Conservation (phyloP, 2,797 vertebrate species). For the Sebastes vulpes region DNA sequence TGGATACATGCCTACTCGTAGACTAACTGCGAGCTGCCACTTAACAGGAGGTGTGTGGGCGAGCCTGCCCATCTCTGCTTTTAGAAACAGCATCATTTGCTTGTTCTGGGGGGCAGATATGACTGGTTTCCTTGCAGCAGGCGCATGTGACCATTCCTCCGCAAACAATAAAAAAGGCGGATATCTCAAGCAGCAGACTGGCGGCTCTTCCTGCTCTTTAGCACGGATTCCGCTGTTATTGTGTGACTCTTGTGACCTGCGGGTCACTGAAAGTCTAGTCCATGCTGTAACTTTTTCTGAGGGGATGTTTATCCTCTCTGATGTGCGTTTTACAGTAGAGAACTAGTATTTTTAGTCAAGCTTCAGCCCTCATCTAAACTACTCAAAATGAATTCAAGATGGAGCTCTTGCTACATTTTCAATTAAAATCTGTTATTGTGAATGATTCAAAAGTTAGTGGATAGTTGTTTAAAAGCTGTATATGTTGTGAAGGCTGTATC, state of each 20-base stretch:
- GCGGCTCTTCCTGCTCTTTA: constrained; percentile 82
- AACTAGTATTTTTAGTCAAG: not conserved
- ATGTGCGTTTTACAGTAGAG: constrained; percentile 13
- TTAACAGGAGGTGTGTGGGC: constrained; percentile 85
- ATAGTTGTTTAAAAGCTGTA: not conserved
- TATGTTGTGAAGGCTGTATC: not conserved
- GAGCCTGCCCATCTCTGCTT: constrained; percentile 80
- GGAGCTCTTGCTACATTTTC: not conserved
- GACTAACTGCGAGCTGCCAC: constrained; percentile 70
- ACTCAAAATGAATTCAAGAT: not conserved
- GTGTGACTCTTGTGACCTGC: constrained; percentile 65
- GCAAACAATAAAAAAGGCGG: constrained; percentile 78
- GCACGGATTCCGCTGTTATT: constrained; percentile 77
- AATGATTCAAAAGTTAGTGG: not conserved
- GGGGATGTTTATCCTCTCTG: constrained; percentile 27
- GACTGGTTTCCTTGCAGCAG: constrained; percentile 77
- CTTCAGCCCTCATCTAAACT: not conserved
- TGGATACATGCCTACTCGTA: constrained; percentile 62
- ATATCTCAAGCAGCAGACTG: constrained; percentile 83
- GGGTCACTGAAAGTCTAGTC: constrained; percentile 51
- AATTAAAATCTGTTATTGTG: not conserved
- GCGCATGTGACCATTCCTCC: constrained; percentile 77
- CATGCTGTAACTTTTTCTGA: not conserved
- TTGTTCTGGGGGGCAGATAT: constrained; percentile 80
- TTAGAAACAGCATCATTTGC: constrained; percentile 83